Evolutionary conservation across 2,797 vertebrate genomes (phyloP).

Genomic region (Lepilemur ruficaudatus): DNA sequence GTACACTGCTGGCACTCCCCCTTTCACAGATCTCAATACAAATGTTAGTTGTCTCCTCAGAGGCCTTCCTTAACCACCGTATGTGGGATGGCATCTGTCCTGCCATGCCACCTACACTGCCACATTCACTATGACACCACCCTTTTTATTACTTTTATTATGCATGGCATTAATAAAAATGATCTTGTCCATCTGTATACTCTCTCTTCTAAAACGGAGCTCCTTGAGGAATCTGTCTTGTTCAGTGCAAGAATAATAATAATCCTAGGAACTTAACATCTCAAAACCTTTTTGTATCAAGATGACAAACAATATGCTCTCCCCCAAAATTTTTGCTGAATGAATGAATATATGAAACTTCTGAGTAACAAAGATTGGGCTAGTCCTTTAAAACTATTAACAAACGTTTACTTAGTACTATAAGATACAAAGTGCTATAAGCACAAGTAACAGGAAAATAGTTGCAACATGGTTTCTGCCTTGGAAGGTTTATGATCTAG

Average conservation of each 20-base stretch:
- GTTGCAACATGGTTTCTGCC: not conserved
- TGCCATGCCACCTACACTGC: not conserved
- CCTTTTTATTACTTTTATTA: not conserved
- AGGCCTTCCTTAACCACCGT: not conserved
- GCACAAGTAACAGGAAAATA: not conserved
- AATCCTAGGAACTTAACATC: not conserved
- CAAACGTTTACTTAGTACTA: not conserved
- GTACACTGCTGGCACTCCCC: not conserved
- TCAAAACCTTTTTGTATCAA: not conserved
- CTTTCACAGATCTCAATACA: not conserved
- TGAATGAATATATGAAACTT: not conserved
- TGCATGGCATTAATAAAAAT: not conserved
- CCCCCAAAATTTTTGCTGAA: not conserved
- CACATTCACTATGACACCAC: not conserved
- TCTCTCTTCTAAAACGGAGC: not conserved
- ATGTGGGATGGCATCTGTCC: not conserved
- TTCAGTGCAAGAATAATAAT: not conserved
- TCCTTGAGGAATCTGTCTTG: not conserved
- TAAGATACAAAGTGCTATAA: not conserved
- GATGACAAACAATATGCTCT: not conserved
- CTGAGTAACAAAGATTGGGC: not conserved
- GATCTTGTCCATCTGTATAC: not conserved
- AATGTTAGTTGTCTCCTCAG: not conserved
- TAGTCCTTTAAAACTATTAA: not conserved
- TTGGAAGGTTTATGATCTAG: not conserved